phyloP scores from a whole-genome alignment of 2,797 vertebrate genomes.

The Dryobates pubescens region DNA sequence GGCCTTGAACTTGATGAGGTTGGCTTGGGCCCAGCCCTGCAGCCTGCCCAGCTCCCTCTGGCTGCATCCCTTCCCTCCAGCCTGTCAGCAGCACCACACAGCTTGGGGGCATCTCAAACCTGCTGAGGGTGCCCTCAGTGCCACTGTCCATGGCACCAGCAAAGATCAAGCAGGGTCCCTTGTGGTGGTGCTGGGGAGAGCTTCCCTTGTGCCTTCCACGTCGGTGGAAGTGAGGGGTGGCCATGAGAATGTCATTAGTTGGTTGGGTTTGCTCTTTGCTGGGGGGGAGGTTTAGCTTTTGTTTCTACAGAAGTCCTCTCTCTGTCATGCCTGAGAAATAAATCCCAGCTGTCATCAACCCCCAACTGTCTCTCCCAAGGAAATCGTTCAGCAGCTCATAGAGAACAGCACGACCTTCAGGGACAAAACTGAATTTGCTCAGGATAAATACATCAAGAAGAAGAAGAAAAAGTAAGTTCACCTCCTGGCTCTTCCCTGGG shows the following conservation, averaged over 20 bases:
- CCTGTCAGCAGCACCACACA: too few relatives aligned
- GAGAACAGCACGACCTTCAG: constrained; percentile 96
- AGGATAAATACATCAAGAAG: constrained; percentile 99
- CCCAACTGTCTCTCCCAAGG: constrained; percentile 78
- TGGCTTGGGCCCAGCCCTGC: too few relatives aligned
- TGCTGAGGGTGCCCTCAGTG: too few relatives aligned
- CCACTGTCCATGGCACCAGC: too few relatives aligned
- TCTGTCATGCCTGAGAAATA: neutral
- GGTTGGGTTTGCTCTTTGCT: too few relatives aligned
- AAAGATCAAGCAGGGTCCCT: too few relatives aligned
- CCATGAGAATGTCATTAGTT: neutral
- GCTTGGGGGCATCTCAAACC: too few relatives aligned
- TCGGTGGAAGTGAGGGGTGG: neutral
- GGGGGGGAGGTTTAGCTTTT: too few relatives aligned
- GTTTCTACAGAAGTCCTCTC: neutral
- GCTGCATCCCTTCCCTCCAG: too few relatives aligned
- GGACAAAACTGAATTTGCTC: constrained; percentile 96
- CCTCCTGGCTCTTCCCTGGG: constrained; percentile 22
- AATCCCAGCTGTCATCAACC: neutral
- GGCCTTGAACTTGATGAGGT: too few relatives aligned
- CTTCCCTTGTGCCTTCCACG: neutral
- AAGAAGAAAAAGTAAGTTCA: constrained; percentile 96
- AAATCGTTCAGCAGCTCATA: constrained; percentile 96
- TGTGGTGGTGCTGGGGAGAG: neutral
- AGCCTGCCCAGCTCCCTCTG: too few relatives aligned